Evolutionary conservation across 1,140 invertebrate species (phyloP).

Genomic region (Zelostemma sp.): DNA sequence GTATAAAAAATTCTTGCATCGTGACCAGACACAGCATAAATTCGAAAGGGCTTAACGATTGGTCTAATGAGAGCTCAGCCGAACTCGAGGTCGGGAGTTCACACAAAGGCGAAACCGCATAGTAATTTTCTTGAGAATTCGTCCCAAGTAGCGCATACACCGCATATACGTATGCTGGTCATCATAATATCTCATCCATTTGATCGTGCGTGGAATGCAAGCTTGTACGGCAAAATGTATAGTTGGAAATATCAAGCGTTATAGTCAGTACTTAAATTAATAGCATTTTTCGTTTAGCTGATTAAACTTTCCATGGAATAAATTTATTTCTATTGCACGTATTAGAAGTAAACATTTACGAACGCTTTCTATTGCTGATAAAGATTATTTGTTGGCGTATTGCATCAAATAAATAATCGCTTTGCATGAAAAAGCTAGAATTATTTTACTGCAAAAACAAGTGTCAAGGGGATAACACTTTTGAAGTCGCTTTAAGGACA

Average conservation of each 20-base stretch:
- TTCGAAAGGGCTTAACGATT: constrained; percentile 58
- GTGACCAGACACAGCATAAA: constrained; percentile 54
- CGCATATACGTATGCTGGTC: constrained; percentile 35
- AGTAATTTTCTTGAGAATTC: constrained; percentile 57
- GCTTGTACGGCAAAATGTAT: too few relatives aligned
- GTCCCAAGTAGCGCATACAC: constrained; percentile 38
- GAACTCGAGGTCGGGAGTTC: constrained; percentile 52
- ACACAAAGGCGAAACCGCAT: constrained; percentile 54
- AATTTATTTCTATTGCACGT: too few relatives aligned
- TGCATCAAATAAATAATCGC: too few relatives aligned
- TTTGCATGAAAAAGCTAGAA: too few relatives aligned
- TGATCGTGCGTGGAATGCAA: constrained; percentile 17
- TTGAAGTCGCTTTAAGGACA: background rate
- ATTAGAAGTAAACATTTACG: too few relatives aligned
- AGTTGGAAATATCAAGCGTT: background rate
- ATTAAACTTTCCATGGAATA: background rate
- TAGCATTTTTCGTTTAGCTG: background rate
- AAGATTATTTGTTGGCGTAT: too few relatives aligned
- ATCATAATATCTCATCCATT: constrained; percentile 21
- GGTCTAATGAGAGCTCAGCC: constrained; percentile 56
- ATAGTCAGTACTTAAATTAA: background rate
- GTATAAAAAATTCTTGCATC: constrained; percentile 49
- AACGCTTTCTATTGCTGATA: too few relatives aligned
- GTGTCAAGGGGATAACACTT: too few relatives aligned
- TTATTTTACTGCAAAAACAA: too few relatives aligned